A percentile compares a stretch with the other conserved stretches of the same genome.
phyloP scores from a whole-genome alignment of 1,140 invertebrate genomes.

The Neotoxoptera formosana region DNA sequence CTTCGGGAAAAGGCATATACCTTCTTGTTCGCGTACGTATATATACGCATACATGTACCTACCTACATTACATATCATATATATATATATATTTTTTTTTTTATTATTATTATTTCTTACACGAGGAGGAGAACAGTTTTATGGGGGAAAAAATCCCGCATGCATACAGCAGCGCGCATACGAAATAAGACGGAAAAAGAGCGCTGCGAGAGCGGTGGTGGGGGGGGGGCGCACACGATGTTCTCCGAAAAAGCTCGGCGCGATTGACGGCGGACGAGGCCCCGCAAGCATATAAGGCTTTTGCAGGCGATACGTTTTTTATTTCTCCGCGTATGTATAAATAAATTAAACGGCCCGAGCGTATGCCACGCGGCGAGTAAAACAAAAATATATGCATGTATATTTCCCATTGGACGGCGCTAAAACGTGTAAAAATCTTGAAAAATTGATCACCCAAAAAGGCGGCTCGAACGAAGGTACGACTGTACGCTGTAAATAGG shows the following conservation, averaged over 20 bases:
- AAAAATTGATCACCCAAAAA: background rate
- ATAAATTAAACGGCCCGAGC: background rate
- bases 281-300: background rate
- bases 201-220: background rate
- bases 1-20: constrained; percentile 49
- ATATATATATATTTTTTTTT: background rate
- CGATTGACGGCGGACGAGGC: background rate
- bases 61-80: constrained; percentile 1
- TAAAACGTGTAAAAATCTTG: constrained; percentile 14
- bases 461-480: too few species aligned
- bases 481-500: too few species aligned
- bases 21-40: background rate
- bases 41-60: background rate
- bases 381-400: background rate
- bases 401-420: background rate
- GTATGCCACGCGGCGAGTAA: background rate
- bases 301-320: background rate
- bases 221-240: too few species aligned
- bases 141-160: background rate
- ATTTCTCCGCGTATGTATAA: background rate
- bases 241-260: background rate
- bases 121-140: constrained; percentile 26
- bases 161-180: background rate
- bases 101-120: background rate
- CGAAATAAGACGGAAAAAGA: background rate